Percentiles rank a stretch among this genome's conserved stretches.
Evolutionary conservation across 2,888 invertebrate genomes (phyloP).

Genomic region (Ochlodes sylvanus): DNA sequence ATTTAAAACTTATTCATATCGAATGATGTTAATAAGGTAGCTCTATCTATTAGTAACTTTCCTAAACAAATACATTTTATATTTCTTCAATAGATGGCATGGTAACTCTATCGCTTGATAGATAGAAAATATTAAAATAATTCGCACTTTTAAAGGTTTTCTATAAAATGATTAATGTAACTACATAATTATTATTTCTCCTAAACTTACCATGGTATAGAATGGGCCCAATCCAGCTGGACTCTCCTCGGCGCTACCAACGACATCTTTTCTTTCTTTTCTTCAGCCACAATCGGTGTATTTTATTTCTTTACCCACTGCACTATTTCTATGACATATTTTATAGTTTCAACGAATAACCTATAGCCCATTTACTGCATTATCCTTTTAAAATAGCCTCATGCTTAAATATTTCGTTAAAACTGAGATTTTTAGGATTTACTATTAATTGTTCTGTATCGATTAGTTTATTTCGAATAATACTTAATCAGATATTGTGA

Average conservation of each 20-base stretch:
- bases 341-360: conserved; percentile 9
- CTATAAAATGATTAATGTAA: too few relatives aligned
- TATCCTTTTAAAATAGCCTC: too few relatives aligned
- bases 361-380: too few relatives aligned
- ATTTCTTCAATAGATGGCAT: background rate
- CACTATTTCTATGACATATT: conserved; percentile 20
- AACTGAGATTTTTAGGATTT: too few relatives aligned
- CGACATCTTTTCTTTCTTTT: conserved; percentile 65
- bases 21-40: background rate
- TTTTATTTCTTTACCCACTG: conserved; percentile 11
- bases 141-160: too few relatives aligned
- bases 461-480: background rate
- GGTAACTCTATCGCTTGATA: too few relatives aligned
- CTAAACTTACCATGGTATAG: conserved; percentile 73
- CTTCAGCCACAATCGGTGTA: conserved; percentile 52
- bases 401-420: too few relatives aligned
- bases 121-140: too few relatives aligned
- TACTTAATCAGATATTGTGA: background rate
- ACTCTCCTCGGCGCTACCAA: conserved; percentile 75
- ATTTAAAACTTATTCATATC: too few relatives aligned
- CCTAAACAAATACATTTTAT: background rate
- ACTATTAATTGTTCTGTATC: background rate
- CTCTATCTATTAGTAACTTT: background rate
- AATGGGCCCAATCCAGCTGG: conserved; percentile 74
- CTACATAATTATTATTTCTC: too few relatives aligned